phyloP scores from a whole-genome alignment of 2,113 vertebrate species.

The Pachypanchax playfairii region DNA sequence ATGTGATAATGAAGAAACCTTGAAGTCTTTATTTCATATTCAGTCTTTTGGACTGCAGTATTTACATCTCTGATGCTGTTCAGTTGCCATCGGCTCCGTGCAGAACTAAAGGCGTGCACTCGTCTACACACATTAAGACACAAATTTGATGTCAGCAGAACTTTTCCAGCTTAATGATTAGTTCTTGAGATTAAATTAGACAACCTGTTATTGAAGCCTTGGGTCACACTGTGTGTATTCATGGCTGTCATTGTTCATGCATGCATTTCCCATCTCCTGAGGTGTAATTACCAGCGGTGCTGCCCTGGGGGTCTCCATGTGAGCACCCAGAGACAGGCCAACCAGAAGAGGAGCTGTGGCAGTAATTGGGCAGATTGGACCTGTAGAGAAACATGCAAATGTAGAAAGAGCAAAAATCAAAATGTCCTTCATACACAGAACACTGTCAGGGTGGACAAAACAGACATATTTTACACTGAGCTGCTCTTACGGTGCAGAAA shows the following conservation, averaged over 20 bases:
- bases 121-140: conserved; percentile 18
- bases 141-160: conserved; percentile 19
- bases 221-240: conserved; percentile 3
- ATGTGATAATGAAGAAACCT: neutral
- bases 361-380: conserved; percentile 50
- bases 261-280: conserved; percentile 28
- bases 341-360: conserved; percentile 21
- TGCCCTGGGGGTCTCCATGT: conserved; percentile 15
- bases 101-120: conserved; percentile 8
- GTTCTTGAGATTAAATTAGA: conserved; percentile 45
- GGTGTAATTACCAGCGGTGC: conserved; percentile 56
- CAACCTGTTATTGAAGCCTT: conserved; percentile 28
- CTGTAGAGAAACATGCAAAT: conserved; percentile 36
- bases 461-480: neutral
- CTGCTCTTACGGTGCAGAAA: no score
- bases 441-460: no score
- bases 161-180: conserved; percentile 46
- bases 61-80: conserved; percentile 8
- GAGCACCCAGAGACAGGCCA: conserved; percentile 21
- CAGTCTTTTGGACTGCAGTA: neutral
- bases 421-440: neutral
- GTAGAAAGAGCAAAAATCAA: conserved; percentile 7
- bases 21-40: neutral
- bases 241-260: conserved; percentile 1
- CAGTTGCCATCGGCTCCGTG: neutral